These are phyloP conservation scores for Samia ricini DNA, from an alignment of 1,140 invertebrate species.

Conservation along the genomic window DNA sequence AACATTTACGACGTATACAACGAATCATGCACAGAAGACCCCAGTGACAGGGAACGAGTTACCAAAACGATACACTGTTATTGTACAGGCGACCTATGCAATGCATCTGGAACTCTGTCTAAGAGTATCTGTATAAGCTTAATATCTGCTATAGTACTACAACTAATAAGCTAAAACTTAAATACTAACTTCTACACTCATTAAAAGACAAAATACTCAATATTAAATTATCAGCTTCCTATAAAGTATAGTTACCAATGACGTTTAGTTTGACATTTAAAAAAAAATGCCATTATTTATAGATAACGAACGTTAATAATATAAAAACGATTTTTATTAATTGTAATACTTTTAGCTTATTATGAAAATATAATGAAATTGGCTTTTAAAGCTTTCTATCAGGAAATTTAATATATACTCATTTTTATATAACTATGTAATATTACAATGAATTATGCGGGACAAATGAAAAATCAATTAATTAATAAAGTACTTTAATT, in stretches of 20 bases:
- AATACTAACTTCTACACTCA: no score
- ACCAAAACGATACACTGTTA: slow-evolving; percentile 65
- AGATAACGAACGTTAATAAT: background rate
- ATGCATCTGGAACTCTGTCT: slow-evolving; percentile 27
- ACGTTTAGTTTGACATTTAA: background rate
- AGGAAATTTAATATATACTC: no score
- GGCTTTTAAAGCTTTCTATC: no score
- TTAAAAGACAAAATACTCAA: background rate
- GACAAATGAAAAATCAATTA: no score
- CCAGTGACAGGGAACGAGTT: slow-evolving; percentile 30
- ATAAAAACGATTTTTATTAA: background rate
- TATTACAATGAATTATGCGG: no score
- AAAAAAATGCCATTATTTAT: background rate
- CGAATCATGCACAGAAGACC: slow-evolving; percentile 39
- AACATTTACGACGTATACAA: slow-evolving; percentile 49
- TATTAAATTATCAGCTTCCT: background rate
- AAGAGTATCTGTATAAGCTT: background rate
- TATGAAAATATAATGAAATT: no score
- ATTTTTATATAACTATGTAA: no score
- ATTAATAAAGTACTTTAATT: no score
- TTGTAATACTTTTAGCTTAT: no score
- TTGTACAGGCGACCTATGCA: slow-evolving; percentile 74
- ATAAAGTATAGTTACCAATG: background rate
- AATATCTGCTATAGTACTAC: background rate
- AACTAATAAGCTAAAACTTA: background rate